These are phyloP conservation scores for Myopa testacea DNA, from an alignment of 2,888 invertebrate genomes.

Conservation along the genomic window DNA sequence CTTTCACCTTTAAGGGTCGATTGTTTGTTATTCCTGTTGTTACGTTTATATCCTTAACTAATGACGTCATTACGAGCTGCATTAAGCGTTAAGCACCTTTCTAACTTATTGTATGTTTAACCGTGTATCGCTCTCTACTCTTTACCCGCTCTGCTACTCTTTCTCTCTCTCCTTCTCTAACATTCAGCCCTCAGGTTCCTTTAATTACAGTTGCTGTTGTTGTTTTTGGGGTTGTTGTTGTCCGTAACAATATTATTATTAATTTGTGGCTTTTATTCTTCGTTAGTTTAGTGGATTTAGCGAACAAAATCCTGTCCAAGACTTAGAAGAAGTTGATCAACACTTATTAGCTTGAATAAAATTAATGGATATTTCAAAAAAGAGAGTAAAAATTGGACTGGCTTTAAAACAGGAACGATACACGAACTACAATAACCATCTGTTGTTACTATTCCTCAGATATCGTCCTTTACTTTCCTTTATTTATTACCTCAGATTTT, in stretches of 20 bases:
- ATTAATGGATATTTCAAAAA: too few relatives aligned
- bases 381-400: too few relatives aligned
- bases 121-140: background rate
- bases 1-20: background rate
- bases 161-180: background rate
- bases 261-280: background rate
- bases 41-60: constrained; percentile 51
- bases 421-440: too few relatives aligned
- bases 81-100: constrained; percentile 51
- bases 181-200: background rate
- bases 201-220: background rate
- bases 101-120: constrained; percentile 37
- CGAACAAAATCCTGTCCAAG: too few relatives aligned
- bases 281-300: too few relatives aligned
- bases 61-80: constrained; percentile 51
- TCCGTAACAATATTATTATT: background rate
- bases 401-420: too few relatives aligned
- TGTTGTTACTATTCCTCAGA: too few relatives aligned
- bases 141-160: background rate
- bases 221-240: background rate
- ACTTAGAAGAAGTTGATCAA: too few relatives aligned
- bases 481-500: background rate
- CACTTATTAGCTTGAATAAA: too few relatives aligned
- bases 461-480: too few relatives aligned
- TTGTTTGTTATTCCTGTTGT: constrained; percentile 25